Conservation (phyloP, 2,888 invertebrate species). For the Hydriomena furcata region DNA sequence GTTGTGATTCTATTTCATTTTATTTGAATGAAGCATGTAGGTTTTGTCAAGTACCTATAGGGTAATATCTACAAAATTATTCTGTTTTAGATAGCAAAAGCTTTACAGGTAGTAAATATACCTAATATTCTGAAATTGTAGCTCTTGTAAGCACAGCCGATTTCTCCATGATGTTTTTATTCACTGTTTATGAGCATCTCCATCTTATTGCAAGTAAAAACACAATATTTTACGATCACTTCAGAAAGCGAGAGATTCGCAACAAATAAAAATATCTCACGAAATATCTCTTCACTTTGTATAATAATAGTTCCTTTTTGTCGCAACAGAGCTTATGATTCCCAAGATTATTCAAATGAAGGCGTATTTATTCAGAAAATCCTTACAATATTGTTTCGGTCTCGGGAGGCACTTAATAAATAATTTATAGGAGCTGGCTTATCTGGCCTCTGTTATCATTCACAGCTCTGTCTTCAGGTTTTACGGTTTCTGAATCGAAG, state of each 20-base stretch:
- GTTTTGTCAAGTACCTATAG: no score
- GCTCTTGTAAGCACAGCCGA: no score
- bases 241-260: neutral
- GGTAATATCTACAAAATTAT: no score
- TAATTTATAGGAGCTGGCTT: conserved; percentile 58
- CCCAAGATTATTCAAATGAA: conserved; percentile 30
- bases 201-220: no score
- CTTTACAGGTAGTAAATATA: no score
- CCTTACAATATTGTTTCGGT: conserved; percentile 26
- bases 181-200: neutral
- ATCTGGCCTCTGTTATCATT: conserved; percentile 20
- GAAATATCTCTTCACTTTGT: conserved; percentile 10
- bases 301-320: conserved; percentile 25
- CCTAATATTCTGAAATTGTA: no score
- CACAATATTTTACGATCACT: neutral
- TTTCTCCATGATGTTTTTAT: neutral
- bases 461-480: conserved; percentile 1
- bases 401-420: conserved; percentile 56
- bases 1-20: no score
- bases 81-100: no score
- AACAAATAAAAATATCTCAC: neutral
- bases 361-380: conserved; percentile 31
- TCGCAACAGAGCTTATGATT: conserved; percentile 29
- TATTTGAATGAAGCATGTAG: no score
- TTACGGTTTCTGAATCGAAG: neutral